Evolutionary conservation across 2,797 vertebrate species (phyloP), one percentile per base, ranked within the genome.

Genomic region (Microctenopoma steveboyesi): DNA sequence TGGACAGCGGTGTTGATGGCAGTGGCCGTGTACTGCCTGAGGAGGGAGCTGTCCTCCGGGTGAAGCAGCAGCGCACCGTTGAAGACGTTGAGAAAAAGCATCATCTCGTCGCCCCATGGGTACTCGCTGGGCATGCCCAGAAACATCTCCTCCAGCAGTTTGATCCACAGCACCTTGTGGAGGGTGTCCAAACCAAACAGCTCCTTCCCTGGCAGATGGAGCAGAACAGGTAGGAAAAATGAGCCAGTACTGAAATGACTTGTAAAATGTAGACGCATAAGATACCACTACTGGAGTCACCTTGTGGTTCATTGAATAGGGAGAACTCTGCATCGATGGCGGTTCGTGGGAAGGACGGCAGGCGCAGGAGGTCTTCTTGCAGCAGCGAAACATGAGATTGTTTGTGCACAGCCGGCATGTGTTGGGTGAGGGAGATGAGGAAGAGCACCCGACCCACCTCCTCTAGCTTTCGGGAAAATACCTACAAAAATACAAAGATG

Each of bases 81-180:
- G 77, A 99, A 98, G 16, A 99, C 97, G 0, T 97, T 99, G 71
- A 99, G 94, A 88, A 99, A 99, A 13, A 99, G 95, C 98, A 99
- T 99, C 90, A 99, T 99, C 90, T 99, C 98, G 25, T 99, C 97
- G 0, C 97, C 98, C 98, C 98, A 99, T 0, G 98, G 98, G 68
- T 97, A 99, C 91, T 99, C 97, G 5, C 98, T 99, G 18, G 98
- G 98, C 98, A 99, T 99, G 68, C 98, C 98, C 76, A 99, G 93
- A 71, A 99, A 99, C 98, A 99, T 99, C 85, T 99, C 97, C 86
- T 99, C 98, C 67, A 99, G 92, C 33, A 99, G 95, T 81, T 99
- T 98, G 89, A 99, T 98, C 98, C 98, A 99, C 85, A 99, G 84
- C 74, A 98, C 97, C 85, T 99, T 99, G 87, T 99, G 98, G 59